A percentile compares a stretch with the other conserved stretches of the same genome.
Evolutionary conservation across 2,888 invertebrate genomes (phyloP).

Genomic region (Gandaritis pyraliata): DNA sequence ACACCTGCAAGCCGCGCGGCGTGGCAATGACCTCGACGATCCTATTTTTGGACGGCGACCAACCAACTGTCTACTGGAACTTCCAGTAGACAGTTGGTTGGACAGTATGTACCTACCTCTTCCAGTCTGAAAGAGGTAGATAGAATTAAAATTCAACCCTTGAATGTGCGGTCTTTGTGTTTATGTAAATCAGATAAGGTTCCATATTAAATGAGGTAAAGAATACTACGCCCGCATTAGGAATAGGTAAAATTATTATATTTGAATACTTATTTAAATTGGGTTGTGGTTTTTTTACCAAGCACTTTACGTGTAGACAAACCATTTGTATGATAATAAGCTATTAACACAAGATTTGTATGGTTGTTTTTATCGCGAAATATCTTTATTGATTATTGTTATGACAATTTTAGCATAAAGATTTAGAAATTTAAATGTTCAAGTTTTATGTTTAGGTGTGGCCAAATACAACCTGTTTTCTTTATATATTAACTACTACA

Average conservation of each 20-base stretch:
- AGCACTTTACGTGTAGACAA: constrained; percentile 16
- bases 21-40: constrained; percentile 53
- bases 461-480: constrained; percentile 13
- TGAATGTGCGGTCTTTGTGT: constrained; percentile 42
- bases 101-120: too few relatives aligned
- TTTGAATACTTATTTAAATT: constrained; percentile 28
- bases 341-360: constrained; percentile 12
- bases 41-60: constrained; percentile 47
- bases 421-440: constrained; percentile 18
- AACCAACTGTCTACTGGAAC: constrained; percentile 37
- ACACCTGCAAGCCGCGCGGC: constrained; percentile 41
- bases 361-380: constrained; percentile 17
- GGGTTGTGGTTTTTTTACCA: constrained; percentile 15
- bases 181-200: constrained; percentile 41
- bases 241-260: constrained; percentile 34
- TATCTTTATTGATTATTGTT: constrained; percentile 14
- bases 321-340: constrained; percentile 30
- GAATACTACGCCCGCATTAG: constrained; percentile 27
- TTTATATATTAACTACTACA: constrained; percentile 4
- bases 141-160: constrained; percentile 46
- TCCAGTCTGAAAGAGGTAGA: too few relatives aligned
- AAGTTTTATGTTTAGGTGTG: constrained; percentile 15
- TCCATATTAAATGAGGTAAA: constrained; percentile 37
- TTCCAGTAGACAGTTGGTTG: constrained; percentile 38
- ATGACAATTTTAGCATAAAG: constrained; percentile 23